These are phyloP conservation scores for Periophthalmus modestus DNA, from an alignment of 2,113 vertebrate species.

Conservation along the genomic window DNA sequence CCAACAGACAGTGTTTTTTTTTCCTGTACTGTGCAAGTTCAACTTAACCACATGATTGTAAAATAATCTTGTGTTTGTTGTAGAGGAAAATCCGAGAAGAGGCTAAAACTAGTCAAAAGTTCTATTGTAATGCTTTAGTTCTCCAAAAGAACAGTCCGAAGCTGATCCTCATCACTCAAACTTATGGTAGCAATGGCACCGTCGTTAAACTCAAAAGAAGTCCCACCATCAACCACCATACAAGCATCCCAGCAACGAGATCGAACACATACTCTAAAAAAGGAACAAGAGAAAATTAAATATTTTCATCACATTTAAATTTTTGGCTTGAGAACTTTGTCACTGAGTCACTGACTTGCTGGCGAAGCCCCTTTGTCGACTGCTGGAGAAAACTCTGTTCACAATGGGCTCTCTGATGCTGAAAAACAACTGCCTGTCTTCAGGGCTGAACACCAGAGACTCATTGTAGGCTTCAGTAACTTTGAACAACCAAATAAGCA, in stretches of 20 bases:
- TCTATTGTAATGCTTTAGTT: conserved; percentile 59
- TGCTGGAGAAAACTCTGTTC: conserved; percentile 93
- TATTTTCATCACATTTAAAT: background rate
- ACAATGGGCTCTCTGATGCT: conserved; percentile 95
- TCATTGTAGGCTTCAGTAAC: conserved; percentile 92
- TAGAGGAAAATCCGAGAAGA: conserved; percentile 12
- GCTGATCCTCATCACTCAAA: conserved; percentile 86
- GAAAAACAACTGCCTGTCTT: conserved; percentile 90
- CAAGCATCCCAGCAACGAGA: conserved; percentile 98
- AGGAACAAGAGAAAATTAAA: background rate
- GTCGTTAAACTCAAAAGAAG: conserved; percentile 97
- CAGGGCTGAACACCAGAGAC: conserved; percentile 89
- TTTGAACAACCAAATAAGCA: conserved; percentile 17
- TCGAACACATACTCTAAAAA: conserved; percentile 86
- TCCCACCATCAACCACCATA: conserved; percentile 97
- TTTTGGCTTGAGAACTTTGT: background rate
- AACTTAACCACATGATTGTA: background rate
- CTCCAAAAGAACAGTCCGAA: conserved; percentile 89
- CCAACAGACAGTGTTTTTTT: background rate
- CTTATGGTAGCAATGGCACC: conserved; percentile 92
- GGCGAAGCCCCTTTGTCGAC: conserved; percentile 89
- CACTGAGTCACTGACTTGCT: conserved; percentile 86
- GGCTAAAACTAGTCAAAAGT: conserved; percentile 6
- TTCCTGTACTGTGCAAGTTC: background rate
- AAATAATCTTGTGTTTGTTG: background rate